Evolutionary conservation across 2,888 invertebrate species (phyloP), one percentile per base, ranked within the genome.

Genomic region (Leucophenga montana): DNA sequence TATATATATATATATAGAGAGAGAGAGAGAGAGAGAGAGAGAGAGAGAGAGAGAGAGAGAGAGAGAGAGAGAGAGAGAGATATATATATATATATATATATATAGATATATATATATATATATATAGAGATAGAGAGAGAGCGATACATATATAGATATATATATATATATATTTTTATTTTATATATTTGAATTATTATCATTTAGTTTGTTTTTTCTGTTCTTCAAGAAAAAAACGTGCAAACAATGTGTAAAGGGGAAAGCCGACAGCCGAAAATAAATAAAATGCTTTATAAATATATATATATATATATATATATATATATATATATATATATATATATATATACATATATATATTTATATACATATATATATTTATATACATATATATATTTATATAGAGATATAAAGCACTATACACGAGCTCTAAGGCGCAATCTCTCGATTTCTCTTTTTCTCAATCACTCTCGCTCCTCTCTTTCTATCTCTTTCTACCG

Each of bases 201-300:
- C 70, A 66, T 73, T 77, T 76, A 72, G 31, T 72, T 69, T 67
- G 67, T 69, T 68, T 69, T 74, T 67, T 69, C 71, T 72, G 61
- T 76, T 75, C 79, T 77, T 76, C 80, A 79, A 80, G 76, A 82
- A 83, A 88, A 87, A 87, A 87, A 88, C 89, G 89, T 89, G 89
- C 89, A 89, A 89, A 89, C 89, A 89, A 89, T 91, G 88, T 90
- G 90, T 89, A 89, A 90, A 88, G 89, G 88, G 88, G 88, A 88
- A 88, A 88, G 88, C 88, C 88, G 88, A 88, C 88, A 88, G 88
- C 88, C 88, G 88, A 87, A 85, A 81, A 78, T 78, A 81, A 81
- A 82, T 75, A 79, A 79, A 80, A 81, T 79, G 78, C 75, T 77
- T 71, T 77, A 46, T 74, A 73, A 81, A 77, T 67, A 54, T 66